Base-by-base conservation (phyloP, 2,113 vertebrate species). In the Sylvia atricapilla region DNA sequence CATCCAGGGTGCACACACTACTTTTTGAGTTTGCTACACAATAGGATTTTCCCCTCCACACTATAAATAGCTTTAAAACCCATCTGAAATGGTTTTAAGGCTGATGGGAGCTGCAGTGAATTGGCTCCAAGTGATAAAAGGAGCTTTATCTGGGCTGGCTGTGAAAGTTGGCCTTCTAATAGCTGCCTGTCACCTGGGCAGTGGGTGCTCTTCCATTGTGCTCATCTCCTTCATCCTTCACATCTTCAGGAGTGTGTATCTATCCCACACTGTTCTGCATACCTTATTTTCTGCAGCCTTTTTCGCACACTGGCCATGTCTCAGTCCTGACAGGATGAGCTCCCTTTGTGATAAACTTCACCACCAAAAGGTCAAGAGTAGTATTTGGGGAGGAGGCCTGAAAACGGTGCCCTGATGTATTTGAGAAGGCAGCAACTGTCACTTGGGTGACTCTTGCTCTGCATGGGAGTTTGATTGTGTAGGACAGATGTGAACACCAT, bases 281-380 rank as follows among this genome's bases (percentile, higher is more conserved):
- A 25, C 46, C 22, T 50, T 49, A 13, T 63, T 84, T 68, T 63
- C 79, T 17, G 22, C 31, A 69, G 58, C 53, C 31, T 83, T 66
- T 85, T 35, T 37, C 0, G 0, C 11, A n/a, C 28, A 5, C 37
- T 70, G 35, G 33, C 35, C 33, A 6, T 12, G n/a, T 75, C 47
- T 79, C 49, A 25, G 58, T 91, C 31, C 78, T 49, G 41, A 64
- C 33, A 55, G 56, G 23, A 33, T 47, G 22, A 75, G 35, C 44
- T 82, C 76, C 53, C 27, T 52, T 72, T 6, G 2, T 20, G 46
- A 50, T 63, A 74, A 66, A 83, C 2, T 10, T 68, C 69, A 75
- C 22, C 70, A 68, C 30, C 13, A 46, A 63, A 58, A 86, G 49
- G 13, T 37, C 35, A 74, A 77, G 47, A 60, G 62, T 4, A 64